phyloP scores from a whole-genome alignment of 2,797 vertebrate species.

The Sebastes cheni region DNA sequence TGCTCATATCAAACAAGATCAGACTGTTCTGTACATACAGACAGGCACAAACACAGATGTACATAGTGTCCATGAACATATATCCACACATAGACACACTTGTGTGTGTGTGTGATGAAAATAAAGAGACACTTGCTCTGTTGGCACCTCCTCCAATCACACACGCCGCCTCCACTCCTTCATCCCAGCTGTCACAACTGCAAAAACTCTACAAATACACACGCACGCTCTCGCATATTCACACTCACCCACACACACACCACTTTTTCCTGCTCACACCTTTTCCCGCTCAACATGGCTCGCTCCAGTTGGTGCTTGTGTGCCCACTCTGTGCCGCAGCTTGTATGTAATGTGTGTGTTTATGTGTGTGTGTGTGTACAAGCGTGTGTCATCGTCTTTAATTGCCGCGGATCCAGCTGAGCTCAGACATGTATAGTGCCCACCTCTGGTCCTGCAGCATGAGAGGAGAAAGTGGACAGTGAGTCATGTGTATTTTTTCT shows the following conservation, averaged over 20 bases:
- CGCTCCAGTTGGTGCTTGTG: conserved; percentile 73
- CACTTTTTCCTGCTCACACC: conserved; percentile 78
- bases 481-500: conserved; percentile 42
- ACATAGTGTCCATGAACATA: conserved; percentile 50
- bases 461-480: conserved; percentile 27
- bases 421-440: conserved; percentile 35
- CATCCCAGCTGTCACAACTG: conserved; percentile 85
- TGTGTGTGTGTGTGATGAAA: conserved; percentile 68
- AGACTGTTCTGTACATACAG: conserved; percentile 7
- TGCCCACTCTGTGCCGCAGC: conserved; percentile 73
- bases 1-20: conserved; percentile 21
- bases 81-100: conserved; percentile 54
- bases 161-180: conserved; percentile 81
- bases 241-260: conserved; percentile 78
- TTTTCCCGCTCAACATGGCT: conserved; percentile 75
- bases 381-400: conserved; percentile 29
- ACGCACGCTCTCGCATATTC: conserved; percentile 71
- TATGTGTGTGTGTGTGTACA: conserved; percentile 8
- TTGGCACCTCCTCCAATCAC: conserved; percentile 82
- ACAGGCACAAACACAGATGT: conserved; percentile 69
- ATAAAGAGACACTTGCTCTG: conserved; percentile 83
- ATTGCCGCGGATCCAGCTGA: conserved; percentile 58
- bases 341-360: conserved; percentile 47
- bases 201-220: conserved; percentile 80
- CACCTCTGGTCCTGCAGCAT: conserved; percentile 58